Percentiles rank a stretch among this genome's conserved stretches.
phyloP scores from a whole-genome alignment of 2,888 invertebrate species.

The Metacarcinus magister region DNA sequence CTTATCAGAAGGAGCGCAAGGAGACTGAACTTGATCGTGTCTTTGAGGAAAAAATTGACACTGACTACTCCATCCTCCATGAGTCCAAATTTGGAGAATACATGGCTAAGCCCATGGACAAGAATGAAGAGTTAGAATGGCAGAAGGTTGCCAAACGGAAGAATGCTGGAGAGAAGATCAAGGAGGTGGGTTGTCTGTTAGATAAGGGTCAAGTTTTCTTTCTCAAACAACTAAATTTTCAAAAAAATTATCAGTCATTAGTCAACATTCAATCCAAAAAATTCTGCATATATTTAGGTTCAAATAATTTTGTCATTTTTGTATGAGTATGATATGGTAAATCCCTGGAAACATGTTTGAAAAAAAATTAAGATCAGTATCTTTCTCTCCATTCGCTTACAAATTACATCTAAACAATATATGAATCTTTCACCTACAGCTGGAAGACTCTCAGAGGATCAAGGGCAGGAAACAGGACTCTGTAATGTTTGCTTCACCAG shows the following conservation, averaged over 20 bases:
- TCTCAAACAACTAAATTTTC: neutral
- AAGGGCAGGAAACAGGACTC: slow-evolving; percentile 92
- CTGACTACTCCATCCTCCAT: slow-evolving; percentile 83
- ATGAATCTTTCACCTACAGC: slow-evolving; percentile 83
- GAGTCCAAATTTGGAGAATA: slow-evolving; percentile 86
- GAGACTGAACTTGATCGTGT: slow-evolving; percentile 94
- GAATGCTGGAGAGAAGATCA: slow-evolving; percentile 87
- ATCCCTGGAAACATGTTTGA: neutral
- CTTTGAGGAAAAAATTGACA: slow-evolving; percentile 91
- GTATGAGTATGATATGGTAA: neutral
- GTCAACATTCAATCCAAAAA: neutral
- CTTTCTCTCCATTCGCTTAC: neutral
- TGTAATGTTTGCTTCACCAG: slow-evolving; percentile 93
- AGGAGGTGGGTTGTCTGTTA: slow-evolving; percentile 73
- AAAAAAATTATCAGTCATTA: neutral
- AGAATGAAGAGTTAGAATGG: slow-evolving; percentile 92
- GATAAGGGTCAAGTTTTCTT: neutral
- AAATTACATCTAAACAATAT: neutral
- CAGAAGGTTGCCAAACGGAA: slow-evolving; percentile 92
- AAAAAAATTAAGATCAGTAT: neutral
- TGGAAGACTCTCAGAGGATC: slow-evolving; percentile 93
- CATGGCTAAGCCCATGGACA: slow-evolving; percentile 86
- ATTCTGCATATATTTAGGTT: neutral
- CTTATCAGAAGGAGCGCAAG: slow-evolving; percentile 92
- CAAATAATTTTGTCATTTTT: neutral